These are phyloP conservation scores for Parasteatoda tepidariorum DNA, from an alignment of 1,140 invertebrate species.

Conservation along the genomic window DNA sequence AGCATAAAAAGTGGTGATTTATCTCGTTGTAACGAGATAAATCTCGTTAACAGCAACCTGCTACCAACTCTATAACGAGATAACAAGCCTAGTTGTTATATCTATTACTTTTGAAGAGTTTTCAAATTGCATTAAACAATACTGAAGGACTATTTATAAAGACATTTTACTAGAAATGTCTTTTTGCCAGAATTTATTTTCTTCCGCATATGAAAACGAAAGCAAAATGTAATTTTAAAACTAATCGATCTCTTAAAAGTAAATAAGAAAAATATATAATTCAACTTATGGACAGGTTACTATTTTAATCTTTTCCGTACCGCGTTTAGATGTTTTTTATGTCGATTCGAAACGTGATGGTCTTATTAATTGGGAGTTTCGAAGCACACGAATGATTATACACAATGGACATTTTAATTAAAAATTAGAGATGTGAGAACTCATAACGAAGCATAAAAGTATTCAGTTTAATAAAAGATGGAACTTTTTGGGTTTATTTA, in stretches of 20 bases:
- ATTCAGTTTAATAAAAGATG: constrained; percentile 5
- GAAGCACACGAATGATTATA: neutral
- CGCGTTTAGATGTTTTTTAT: no score
- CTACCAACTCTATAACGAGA: no score
- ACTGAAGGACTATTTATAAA: no score
- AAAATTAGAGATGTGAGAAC: neutral
- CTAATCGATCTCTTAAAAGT: neutral
- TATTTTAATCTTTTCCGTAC: no score
- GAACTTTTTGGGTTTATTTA: constrained; percentile 41
- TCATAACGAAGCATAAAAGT: constrained; percentile 31
- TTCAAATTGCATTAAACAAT: no score
- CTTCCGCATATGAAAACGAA: neutral
- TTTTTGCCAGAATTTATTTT: neutral
- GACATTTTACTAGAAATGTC: no score
- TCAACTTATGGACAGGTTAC: no score
- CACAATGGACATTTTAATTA: constrained; percentile 45
- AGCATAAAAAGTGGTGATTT: no score
- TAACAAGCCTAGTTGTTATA: no score
- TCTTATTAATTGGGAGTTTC: neutral
- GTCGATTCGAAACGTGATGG: neutral
- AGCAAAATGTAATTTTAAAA: neutral
- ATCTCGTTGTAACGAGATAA: no score
- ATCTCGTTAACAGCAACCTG: no score
- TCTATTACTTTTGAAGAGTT: no score
- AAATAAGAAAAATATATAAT: neutral